Evolutionary conservation across 1,140 invertebrate genomes (phyloP), one percentile per base, ranked within the genome.

Genomic region (Nymphalis io): DNA sequence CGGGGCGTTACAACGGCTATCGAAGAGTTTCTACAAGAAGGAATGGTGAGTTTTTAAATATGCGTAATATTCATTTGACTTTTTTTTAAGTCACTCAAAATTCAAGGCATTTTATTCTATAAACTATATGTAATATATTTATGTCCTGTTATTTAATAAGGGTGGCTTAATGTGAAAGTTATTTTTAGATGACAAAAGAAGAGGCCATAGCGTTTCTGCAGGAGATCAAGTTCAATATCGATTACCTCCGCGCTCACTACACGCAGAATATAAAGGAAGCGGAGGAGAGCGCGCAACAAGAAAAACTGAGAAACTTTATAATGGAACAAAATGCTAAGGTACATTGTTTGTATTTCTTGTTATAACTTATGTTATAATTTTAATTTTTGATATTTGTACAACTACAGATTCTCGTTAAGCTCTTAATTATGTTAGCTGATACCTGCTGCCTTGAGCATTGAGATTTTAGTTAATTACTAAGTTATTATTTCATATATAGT

Each of bases 201-300:
- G 95, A 95, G 79, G 95, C 95, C 5, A 93, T 96, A n/a, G 89
- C 92, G 27, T 96, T 95, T 81, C 86, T 96, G 15, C 94, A 95
- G 83, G 94, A 95, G 72, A 95, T 96, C 55, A 95, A 95, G 75
- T 92, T 93, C 71, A 94, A 95, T 70, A 93, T 96, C 60, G 94
- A 95, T 66, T 93, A 94, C 74, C 79, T 96, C 27, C 93, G 94
- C 73, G 91, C 90, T 1, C 94, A 95, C 70, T 95, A 95, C 79
- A 84, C 90, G 6, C 92, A 93, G 71, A 89, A 92, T 63, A 67
- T 92, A 38, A 85, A 79, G 33, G 82, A 88, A 10, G 85, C 85
- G 3, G 90, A 92, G 42, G 89, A 92, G 57, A 84, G 44, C 67
- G 83, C 86, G 4, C 90, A 92, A 64, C 92, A 92, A 64, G 91